These are phyloP conservation scores for Prorops nasuta DNA, from an alignment of 1,140 invertebrate species.

Conservation along the genomic window DNA sequence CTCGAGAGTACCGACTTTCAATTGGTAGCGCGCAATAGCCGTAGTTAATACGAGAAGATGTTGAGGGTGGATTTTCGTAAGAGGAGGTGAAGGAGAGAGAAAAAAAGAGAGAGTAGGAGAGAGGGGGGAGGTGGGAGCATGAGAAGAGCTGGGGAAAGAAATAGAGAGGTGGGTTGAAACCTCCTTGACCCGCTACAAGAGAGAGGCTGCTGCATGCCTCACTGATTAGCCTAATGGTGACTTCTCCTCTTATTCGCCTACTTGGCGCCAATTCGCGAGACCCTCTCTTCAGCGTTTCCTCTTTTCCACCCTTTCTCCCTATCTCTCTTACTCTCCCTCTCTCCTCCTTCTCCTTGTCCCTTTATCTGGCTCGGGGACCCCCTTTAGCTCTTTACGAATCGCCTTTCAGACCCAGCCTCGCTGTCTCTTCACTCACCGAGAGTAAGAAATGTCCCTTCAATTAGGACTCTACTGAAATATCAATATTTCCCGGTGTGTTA, in stretches of 20 bases:
- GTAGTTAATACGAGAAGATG: too few relatives aligned
- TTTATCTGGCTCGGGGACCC: conserved; percentile 19
- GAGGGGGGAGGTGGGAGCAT: conserved; percentile 7
- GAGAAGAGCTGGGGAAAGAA: conserved; percentile 28
- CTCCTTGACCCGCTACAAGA: conserved; percentile 41
- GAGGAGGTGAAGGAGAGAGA: neutral
- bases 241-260: conserved; percentile 46
- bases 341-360: neutral
- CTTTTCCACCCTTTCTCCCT: conserved; percentile 16
- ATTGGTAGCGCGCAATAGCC: conserved; percentile 11
- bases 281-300: conserved; percentile 19
- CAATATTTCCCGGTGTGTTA: conserved; percentile 43
- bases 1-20: conserved; percentile 1
- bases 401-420: conserved; percentile 24
- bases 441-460: conserved; percentile 48
- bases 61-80: conserved; percentile 1
- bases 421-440: conserved; percentile 36
- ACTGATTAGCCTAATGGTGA: conserved; percentile 55
- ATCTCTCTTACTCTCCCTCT: conserved; percentile 6
- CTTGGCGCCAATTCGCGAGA: conserved; percentile 49
- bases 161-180: conserved; percentile 39
- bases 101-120: neutral
- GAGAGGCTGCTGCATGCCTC: conserved; percentile 40
- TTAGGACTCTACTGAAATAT: conserved; percentile 35
- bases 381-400: conserved; percentile 16